phyloP scores from a whole-genome alignment of 2,797 vertebrate genomes.

The Bufotes viridis region DNA sequence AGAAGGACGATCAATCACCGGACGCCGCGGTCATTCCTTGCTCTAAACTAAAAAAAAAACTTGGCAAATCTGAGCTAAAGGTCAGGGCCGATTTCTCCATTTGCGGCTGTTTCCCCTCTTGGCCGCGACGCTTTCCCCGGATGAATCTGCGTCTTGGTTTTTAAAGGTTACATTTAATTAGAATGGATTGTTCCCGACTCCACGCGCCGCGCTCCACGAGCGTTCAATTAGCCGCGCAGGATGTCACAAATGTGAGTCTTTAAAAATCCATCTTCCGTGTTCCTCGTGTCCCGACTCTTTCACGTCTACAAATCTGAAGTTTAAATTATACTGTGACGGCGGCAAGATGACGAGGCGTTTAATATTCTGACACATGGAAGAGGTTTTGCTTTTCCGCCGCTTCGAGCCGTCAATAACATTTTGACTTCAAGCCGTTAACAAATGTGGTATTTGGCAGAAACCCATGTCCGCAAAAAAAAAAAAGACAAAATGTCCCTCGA shows the following conservation, averaged over 20 bases:
- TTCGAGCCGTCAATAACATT: conserved; percentile 35
- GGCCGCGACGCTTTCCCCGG: neutral
- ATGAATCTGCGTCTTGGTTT: conserved; percentile 1
- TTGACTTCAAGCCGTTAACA: conserved; percentile 25
- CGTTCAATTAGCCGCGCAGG: conserved; percentile 52
- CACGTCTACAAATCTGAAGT: conserved; percentile 37
- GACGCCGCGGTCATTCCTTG: neutral
- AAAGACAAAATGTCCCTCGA: neutral
- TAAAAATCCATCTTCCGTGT: conserved; percentile 25
- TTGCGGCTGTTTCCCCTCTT: neutral
- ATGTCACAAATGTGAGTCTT: conserved; percentile 46
- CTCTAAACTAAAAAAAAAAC: neutral
- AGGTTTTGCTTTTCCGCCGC: neutral
- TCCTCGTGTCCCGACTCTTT: neutral
- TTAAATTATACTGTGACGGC: conserved; percentile 31
- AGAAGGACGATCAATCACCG: neutral
- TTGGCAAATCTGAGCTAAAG: conserved; percentile 3
- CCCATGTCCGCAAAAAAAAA: neutral
- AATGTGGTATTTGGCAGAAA: neutral
- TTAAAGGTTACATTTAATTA: conserved; percentile 54
- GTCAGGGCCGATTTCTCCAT: neutral
- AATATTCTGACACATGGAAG: conserved; percentile 44
- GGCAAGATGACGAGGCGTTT: conserved; percentile 24
- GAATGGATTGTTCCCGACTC: conserved; percentile 32
- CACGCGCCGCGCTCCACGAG: conserved; percentile 25